phyloP scores from a whole-genome alignment of 37 sponge, comb jelly and placozoan genomes.

The Crambe crambe region DNA sequence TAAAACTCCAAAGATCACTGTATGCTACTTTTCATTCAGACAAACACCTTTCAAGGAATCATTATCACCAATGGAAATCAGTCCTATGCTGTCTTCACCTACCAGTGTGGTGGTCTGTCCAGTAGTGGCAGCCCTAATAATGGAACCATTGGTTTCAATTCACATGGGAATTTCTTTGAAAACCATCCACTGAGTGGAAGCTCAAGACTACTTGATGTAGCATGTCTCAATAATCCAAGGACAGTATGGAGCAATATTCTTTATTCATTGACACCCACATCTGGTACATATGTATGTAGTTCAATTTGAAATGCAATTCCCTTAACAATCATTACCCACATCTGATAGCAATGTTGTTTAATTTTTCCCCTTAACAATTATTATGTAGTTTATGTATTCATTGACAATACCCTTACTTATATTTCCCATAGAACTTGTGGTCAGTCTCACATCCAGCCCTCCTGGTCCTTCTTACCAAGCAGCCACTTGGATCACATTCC shows the following conservation, averaged over 20 bases:
- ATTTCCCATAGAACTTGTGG: slow-evolving; percentile 10
- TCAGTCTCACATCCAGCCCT: slow-evolving; percentile 4
- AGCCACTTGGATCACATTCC: slow-evolving; percentile 18
- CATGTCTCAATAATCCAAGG: slow-evolving; percentile 9
- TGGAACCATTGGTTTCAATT: slow-evolving; percentile 29
- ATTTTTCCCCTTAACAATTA: not conserved
- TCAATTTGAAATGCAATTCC: not conserved
- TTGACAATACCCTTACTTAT: not conserved
- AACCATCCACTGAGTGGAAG: slow-evolving; percentile 28
- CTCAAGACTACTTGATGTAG: not conserved
- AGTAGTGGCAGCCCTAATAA: not conserved
- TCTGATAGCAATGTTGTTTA: no score
- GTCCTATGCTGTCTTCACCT: slow-evolving; percentile 16
- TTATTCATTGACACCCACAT: slow-evolving; percentile 7
- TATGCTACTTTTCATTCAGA: not conserved
- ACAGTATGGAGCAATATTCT: slow-evolving; percentile 17
- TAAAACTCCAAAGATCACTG: no score
- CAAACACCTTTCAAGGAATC: slow-evolving; percentile 18
- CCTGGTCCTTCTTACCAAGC: slow-evolving; percentile 16
- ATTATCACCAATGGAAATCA: slow-evolving; percentile 20
- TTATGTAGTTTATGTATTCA: no score
- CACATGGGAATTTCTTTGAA: slow-evolving; percentile 13
- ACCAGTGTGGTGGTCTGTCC: slow-evolving; percentile 5
- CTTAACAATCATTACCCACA: not conserved
- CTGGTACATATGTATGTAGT: not conserved